Conservation (phyloP, 1,140 invertebrate species). For the Drosophila grimshawi region DNA sequence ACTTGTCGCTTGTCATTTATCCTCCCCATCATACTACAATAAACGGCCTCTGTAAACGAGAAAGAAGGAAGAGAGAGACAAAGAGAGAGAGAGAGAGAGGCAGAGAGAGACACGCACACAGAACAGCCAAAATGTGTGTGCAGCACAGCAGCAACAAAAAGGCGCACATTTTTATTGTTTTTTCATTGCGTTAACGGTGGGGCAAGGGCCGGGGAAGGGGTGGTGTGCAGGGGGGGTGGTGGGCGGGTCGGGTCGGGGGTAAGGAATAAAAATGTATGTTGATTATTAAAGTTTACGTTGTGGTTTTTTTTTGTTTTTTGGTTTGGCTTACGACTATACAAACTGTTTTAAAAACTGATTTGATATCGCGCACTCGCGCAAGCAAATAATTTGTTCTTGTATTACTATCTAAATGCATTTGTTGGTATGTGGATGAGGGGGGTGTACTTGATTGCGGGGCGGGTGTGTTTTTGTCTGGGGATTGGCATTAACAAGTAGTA, state of each 20-base stretch:
- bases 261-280: constrained; percentile 74
- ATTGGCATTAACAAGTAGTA: constrained; percentile 14
- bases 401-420: constrained; percentile 37
- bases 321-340: constrained; percentile 62
- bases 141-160: constrained; percentile 20
- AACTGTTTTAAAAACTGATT: constrained; percentile 44
- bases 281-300: constrained; percentile 76
- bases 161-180: constrained; percentile 33
- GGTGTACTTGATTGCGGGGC: not conserved
- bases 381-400: constrained; percentile 42
- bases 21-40: constrained; percentile 85
- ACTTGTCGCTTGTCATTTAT: constrained; percentile 69
- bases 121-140: constrained; percentile 43
- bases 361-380: constrained; percentile 38
- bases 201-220: constrained; percentile 28
- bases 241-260: constrained; percentile 37
- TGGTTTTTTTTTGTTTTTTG: not conserved
- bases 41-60: constrained; percentile 84
- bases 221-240: constrained; percentile 24
- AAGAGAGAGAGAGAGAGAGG: constrained; percentile 66
- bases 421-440: constrained; percentile 19
- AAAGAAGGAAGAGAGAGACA: constrained; percentile 70
- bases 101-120: constrained; percentile 72
- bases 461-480: not conserved
- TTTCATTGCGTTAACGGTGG: constrained; percentile 20